A percentile compares a stretch with the other conserved stretches of the same genome.
phyloP scores from a whole-genome alignment of 2,888 invertebrate species.

The Merodon equestris region DNA sequence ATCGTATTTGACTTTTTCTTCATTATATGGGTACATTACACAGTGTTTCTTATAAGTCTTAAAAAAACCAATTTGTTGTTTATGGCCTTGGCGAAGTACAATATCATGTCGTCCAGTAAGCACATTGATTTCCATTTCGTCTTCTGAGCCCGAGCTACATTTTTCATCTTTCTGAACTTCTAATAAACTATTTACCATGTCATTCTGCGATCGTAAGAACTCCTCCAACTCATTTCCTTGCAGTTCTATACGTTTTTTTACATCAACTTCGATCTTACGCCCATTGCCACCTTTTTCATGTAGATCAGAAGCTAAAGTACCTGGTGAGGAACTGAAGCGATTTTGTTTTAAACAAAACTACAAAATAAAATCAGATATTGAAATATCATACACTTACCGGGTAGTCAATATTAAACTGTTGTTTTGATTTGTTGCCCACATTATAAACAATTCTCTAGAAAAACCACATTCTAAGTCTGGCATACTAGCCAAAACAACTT shows the following conservation, averaged over 20 bases:
- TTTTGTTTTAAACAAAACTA: not conserved
- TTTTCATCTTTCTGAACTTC: constrained; percentile 82
- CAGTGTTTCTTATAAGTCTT: constrained; percentile 94
- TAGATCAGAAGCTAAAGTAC: constrained; percentile 87
- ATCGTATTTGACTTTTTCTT: constrained; percentile 94
- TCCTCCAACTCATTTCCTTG: constrained; percentile 90
- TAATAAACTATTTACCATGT: constrained; percentile 78
- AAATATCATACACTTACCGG: constrained; percentile 79
- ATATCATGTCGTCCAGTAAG: constrained; percentile 93
- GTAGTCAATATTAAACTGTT: constrained; percentile 97
- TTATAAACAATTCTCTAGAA: constrained; percentile 94
- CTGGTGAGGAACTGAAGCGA: constrained; percentile 76
- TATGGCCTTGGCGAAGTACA: constrained; percentile 88
- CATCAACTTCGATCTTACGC: constrained; percentile 85
- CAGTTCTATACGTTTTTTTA: constrained; percentile 85
- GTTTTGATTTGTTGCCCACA: constrained; percentile 94
- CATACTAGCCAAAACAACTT: constrained; percentile 96
- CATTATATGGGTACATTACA: constrained; percentile 97
- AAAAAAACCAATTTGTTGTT: constrained; percentile 87
- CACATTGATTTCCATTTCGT: constrained; percentile 90
- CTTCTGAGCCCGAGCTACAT: constrained; percentile 89
- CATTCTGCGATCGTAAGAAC: constrained; percentile 84
- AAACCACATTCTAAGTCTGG: constrained; percentile 98
- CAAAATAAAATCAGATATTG: not conserved
- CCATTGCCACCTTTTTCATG: constrained; percentile 87